phyloP scores from a whole-genome alignment of 2,113 vertebrate genomes.

The Opisthocomus hoazin region DNA sequence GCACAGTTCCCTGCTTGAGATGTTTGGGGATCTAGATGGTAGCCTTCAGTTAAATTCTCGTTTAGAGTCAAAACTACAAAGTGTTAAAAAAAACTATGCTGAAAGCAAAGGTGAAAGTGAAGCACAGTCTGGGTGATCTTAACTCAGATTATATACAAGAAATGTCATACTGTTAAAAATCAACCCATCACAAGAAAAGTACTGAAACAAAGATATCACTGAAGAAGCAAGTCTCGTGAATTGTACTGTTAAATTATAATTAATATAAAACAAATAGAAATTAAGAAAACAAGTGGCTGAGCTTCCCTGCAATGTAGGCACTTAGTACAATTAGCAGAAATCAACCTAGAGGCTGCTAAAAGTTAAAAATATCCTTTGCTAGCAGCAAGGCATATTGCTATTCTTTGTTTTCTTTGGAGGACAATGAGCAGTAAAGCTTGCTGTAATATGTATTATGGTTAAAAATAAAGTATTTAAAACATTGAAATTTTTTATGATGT shows the following conservation, averaged over 20 bases:
- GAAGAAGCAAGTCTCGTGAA: not conserved
- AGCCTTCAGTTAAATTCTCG: not conserved
- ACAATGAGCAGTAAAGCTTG: not conserved
- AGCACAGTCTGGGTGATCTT: not conserved
- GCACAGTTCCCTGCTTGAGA: not conserved
- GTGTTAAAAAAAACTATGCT: not conserved
- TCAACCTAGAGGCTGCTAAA: not conserved
- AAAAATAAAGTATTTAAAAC: not conserved
- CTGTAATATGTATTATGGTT: not conserved
- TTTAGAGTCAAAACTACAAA: not conserved
- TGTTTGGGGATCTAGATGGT: not conserved
- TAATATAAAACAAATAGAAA: not conserved
- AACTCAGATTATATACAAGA: not conserved
- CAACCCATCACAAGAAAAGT: not conserved
- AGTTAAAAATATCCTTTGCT: not conserved
- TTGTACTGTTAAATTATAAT: not conserved
- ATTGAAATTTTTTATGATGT: not conserved
- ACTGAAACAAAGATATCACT: not conserved
- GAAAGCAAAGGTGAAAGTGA: not conserved
- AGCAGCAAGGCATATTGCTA: not conserved
- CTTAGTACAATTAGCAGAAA: not conserved
- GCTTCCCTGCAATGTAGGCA: not conserved
- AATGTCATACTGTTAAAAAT: not conserved
- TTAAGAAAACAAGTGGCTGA: not conserved
- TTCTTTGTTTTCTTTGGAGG: not conserved